Evolutionary conservation across 2,113 vertebrate species (phyloP).

Genomic region (Ageneiosus marmoratus): DNA sequence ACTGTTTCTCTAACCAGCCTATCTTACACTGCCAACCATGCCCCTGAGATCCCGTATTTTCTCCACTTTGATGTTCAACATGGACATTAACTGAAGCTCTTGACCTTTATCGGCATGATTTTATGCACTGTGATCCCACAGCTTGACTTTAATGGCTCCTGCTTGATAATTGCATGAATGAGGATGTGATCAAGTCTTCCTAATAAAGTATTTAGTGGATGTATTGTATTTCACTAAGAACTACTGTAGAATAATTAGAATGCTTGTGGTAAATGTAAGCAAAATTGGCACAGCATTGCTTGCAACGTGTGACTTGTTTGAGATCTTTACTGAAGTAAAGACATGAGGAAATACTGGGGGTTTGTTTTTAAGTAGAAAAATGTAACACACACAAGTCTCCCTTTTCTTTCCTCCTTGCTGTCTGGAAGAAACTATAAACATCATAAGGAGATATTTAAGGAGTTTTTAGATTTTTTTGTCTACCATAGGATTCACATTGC

Average conservation of each 20-base stretch:
- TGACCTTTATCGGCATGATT: background rate
- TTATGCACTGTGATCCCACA: background rate
- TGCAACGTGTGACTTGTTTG: background rate
- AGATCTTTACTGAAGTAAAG: background rate
- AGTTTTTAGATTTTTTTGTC: background rate
- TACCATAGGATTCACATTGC: background rate
- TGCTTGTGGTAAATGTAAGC: background rate
- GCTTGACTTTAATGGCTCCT: background rate
- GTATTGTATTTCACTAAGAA: background rate
- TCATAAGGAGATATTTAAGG: background rate
- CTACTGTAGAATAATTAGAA: background rate
- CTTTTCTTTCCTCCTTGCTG: background rate
- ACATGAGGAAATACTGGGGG: background rate
- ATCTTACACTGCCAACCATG: background rate
- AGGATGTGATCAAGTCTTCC: background rate
- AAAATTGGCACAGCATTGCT: background rate
- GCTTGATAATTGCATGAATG: background rate
- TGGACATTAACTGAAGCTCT: background rate
- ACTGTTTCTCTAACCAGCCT: background rate
- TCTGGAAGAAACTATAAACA: background rate
- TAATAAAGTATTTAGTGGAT: background rate
- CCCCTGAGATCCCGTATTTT: background rate
- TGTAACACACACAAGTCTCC: background rate
- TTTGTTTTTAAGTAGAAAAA: background rate
- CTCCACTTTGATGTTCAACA: background rate